A percentile compares a stretch with the other conserved stretches of the same genome.
Evolutionary conservation across 1,140 invertebrate species (phyloP).

Genomic region (Zelostemma sp.): DNA sequence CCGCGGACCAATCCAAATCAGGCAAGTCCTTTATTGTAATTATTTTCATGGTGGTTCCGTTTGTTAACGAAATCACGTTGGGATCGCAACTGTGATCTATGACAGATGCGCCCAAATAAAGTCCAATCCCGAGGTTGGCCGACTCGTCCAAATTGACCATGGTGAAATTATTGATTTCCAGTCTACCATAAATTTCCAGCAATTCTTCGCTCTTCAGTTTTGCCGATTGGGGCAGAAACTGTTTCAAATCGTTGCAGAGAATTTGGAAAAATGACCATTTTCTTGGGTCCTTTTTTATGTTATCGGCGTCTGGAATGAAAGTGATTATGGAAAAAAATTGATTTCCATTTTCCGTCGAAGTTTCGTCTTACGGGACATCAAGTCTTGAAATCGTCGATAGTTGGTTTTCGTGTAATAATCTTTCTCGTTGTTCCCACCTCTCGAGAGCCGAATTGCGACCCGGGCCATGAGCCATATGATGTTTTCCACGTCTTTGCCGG

Average conservation of each 20-base stretch:
- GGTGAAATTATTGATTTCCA: neutral
- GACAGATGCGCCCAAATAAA: constrained; percentile 3
- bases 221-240: neutral
- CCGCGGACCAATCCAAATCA: neutral
- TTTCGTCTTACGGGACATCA: constrained; percentile 1
- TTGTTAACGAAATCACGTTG: neutral
- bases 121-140: neutral
- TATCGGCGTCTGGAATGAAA: neutral
- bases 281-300: neutral
- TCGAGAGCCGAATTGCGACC: constrained; percentile 78
- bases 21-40: neutral
- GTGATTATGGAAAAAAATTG: neutral
- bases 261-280: neutral
- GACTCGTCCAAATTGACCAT: neutral
- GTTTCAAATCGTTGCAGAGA: neutral
- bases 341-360: neutral
- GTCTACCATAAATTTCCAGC: neutral
- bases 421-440: constrained; percentile 76
- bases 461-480: constrained; percentile 80
- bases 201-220: neutral
- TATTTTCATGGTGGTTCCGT: constrained; percentile 4
- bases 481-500: constrained; percentile 75
- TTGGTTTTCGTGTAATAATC: constrained; percentile 73
- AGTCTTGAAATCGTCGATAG: neutral
- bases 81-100: constrained; percentile 6